Evolutionary conservation across 2,113 vertebrate species (phyloP).

Genomic region (Podarcis cretensis): DNA sequence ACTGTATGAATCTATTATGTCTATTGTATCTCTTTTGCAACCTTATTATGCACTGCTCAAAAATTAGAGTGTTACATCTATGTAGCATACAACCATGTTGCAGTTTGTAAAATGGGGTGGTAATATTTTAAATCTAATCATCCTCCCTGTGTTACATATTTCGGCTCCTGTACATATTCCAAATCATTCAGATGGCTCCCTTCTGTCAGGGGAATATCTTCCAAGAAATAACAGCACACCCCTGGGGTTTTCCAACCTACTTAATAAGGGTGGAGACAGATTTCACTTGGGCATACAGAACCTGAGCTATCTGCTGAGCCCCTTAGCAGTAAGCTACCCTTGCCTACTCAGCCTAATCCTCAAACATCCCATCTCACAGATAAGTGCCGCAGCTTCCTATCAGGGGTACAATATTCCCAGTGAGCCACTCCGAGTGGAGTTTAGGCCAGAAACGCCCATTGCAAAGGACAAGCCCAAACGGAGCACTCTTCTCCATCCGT

Average conservation of each 20-base stretch:
- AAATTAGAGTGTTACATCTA: not conserved
- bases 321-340: not conserved
- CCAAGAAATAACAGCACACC: not conserved
- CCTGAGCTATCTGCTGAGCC: not conserved
- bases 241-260: not conserved
- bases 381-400: accelerated
- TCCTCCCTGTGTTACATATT: too few species aligned
- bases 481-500: not conserved
- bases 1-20: too few species aligned
- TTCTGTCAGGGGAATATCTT: not conserved
- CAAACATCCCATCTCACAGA: not conserved
- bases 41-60: too few species aligned
- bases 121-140: not conserved
- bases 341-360: not conserved
- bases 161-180: not conserved
- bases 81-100: not conserved
- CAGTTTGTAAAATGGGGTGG: not conserved
- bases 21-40: too few species aligned
- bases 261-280: not conserved
- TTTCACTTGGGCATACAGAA: not conserved
- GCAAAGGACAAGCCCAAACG: not conserved
- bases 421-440: not conserved
- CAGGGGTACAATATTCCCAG: not conserved
- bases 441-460: not conserved
- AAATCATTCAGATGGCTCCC: not conserved